Evolutionary conservation across 2,888 invertebrate species (phyloP).

Genomic region (Dicycla oo): DNA sequence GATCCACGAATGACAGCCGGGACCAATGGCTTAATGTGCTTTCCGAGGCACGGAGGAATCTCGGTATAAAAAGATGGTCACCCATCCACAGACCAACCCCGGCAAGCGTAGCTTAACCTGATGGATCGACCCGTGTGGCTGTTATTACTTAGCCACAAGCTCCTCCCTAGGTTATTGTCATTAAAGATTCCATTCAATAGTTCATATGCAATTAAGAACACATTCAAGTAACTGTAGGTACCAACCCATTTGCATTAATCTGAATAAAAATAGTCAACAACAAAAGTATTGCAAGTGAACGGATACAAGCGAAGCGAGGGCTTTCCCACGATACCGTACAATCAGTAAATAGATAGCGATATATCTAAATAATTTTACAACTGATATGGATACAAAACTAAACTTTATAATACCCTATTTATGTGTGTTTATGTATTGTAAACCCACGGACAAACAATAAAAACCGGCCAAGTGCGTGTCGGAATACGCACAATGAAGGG

Average conservation of each 20-base stretch:
- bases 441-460: constrained; percentile 50
- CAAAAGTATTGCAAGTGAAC: constrained; percentile 63
- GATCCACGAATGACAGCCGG: no score
- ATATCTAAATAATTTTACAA: constrained; percentile 62
- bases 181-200: constrained; percentile 25
- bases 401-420: constrained; percentile 51
- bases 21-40: no score
- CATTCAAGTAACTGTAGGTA: constrained; percentile 60
- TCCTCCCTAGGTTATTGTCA: constrained; percentile 4
- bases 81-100: no score
- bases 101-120: no score
- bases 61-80: no score
- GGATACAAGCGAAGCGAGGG: constrained; percentile 72
- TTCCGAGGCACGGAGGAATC: no score
- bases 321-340: constrained; percentile 72
- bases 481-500: no score
- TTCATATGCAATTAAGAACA: constrained; percentile 59
- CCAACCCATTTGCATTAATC: constrained; percentile 68
- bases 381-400: constrained; percentile 51
- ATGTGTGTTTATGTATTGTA: constrained; percentile 54
- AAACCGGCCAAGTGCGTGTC: no score
- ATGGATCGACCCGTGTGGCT: no score
- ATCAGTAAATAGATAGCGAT: constrained; percentile 59
- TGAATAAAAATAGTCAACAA: constrained; percentile 67
- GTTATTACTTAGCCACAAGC: no score